Base-by-base conservation (phyloP, 2,113 vertebrate species). In the Chaetops frenatus region DNA sequence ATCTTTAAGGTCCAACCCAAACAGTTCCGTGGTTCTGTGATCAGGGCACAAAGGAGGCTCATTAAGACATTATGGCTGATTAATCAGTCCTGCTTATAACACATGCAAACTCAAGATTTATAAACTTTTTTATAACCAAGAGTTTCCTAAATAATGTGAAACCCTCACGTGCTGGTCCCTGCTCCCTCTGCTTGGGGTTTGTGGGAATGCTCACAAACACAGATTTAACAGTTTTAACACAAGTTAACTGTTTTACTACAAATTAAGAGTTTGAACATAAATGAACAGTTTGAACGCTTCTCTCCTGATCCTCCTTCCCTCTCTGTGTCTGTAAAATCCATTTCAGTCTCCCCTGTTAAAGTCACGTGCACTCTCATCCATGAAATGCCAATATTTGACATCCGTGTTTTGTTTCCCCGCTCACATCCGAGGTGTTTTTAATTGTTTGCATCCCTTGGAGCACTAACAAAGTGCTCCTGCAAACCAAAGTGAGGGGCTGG, bases 321-420 rank as follows among this genome's bases (percentile, higher is more conserved):
- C 7, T 5, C 29, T 5, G 33, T 20, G 16, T 6, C 3, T 15
- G 0, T 6, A 5, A 7, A 16, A 21, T 10, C 14, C 6, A 18
- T 36, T 45, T 28, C 40, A 50, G 58, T 3, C 53, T 50, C 17
- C 35, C 54, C 35, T 36, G 44, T 11, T 76, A 50, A 27, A 77
- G 27, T 13, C 61, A 12, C 50, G 0, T 0, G 22, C 22, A 54
- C 6, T 11, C 5, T 29, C 33, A 3, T 4, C 4, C 1, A 1
- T 15, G 50, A 38, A 44, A 56, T 18, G 10, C 21, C 27, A 58
- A 15, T 0, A 4, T 57, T 18, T 22, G 0, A 2, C 22, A 0
- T 2, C 1, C 0, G 0, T 2, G n/a, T n/a, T n/a, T n/a, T n/a
- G n/a, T n/a, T n/a, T n/a, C n/a, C n/a, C 80, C 21, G 0, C 66